Base-by-base conservation (phyloP, 2,113 vertebrate species). In the Forbesichthys agassizii region DNA sequence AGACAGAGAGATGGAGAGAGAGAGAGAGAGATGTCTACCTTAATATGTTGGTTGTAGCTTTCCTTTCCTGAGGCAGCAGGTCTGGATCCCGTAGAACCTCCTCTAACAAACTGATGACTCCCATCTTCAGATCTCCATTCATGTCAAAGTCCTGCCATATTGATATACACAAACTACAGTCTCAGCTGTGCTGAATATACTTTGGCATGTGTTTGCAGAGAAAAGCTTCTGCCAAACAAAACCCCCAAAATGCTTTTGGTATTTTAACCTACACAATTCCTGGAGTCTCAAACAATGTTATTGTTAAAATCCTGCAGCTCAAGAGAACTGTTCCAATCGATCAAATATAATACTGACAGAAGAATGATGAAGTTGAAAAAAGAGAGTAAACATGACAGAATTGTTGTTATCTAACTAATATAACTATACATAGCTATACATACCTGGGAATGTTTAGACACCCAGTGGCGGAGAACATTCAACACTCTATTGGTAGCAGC, bases 381-480 rank as follows among this genome's bases (percentile, higher is more conserved):
- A 42, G 36, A 42, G 36, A 42, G 36, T 3, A 27, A 27, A 27
- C 27, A 2, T 27, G 27, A 27, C 27, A 27, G 27, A 27, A 27
- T 27, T 27, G 27, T 27, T 27, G 27, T 27, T 27, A 3, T 27
- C 27, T 27, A 27, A 27, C 27, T 27, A 27, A 27, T 27, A 27
- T 27, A 27, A 27, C 27, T 27, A 27, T 27, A 27, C 27, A 27
- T 48, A 14, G 20, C n/a, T 62, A 20, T 56, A 20, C 20, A 20
- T 59, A 98, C 97, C 96, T 99, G 97, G 0, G 95, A 95, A 42
- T 99, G 97, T 61, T 99, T 98, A 73, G 95, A 98, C 53, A 98
- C 96, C 97, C 97, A 99, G 92, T 99, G 97, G 5, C 97, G 94
- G 77, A 98, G 92, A 64, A 99, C 97, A 7, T 98, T 99, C 47